Evolutionary conservation across 2,113 vertebrate genomes (phyloP).

Genomic region (Osmerus eperlanus): DNA sequence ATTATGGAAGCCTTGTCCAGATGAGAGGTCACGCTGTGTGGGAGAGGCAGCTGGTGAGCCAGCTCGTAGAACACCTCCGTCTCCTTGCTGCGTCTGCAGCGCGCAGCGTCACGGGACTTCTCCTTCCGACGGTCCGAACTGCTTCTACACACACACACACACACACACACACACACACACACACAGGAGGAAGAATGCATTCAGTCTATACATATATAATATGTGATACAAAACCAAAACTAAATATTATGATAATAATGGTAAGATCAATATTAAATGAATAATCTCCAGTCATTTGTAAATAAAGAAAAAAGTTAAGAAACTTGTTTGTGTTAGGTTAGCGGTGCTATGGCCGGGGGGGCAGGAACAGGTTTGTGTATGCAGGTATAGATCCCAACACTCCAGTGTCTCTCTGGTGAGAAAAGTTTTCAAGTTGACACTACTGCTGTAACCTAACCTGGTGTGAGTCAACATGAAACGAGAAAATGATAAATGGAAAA

Average conservation of each 20-base stretch:
- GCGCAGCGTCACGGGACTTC: slow-evolving; percentile 93
- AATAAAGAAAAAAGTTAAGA: background rate
- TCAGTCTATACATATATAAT: too few relatives aligned
- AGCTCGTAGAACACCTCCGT: slow-evolving; percentile 97
- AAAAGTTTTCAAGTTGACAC: background rate
- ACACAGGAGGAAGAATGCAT: too few relatives aligned
- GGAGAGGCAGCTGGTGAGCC: slow-evolving; percentile 89
- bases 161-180: too few relatives aligned
- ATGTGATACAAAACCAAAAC: too few relatives aligned
- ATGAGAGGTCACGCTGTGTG: slow-evolving; percentile 88
- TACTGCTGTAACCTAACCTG: background rate
- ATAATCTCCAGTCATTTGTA: too few relatives aligned
- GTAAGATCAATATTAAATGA: too few relatives aligned
- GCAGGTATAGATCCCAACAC: too few relatives aligned
- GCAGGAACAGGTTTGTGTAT: background rate
- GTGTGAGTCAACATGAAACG: background rate
- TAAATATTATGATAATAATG: too few relatives aligned
- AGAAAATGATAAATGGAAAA: background rate
- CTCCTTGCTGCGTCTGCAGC: slow-evolving; percentile 94
- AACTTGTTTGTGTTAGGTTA: background rate
- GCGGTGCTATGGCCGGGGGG: background rate
- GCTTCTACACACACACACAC: slow-evolving; percentile 68
- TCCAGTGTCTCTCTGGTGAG: background rate
- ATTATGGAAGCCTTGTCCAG: slow-evolving; percentile 99
- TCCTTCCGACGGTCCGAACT: slow-evolving; percentile 95